These are phyloP conservation scores for Holacanthella duospinosa DNA, from an alignment of 2,888 invertebrate species.

Conservation along the genomic window DNA sequence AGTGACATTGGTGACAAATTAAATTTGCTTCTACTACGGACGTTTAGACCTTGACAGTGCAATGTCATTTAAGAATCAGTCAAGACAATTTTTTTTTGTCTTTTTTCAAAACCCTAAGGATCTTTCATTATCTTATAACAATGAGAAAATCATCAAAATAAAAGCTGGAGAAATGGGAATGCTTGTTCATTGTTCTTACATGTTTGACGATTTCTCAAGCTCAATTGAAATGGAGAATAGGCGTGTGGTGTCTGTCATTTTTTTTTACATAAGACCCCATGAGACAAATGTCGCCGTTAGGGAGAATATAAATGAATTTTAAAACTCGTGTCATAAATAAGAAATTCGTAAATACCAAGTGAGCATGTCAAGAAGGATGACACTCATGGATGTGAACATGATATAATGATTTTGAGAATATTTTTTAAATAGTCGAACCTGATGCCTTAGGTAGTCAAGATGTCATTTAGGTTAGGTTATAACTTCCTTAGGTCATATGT, in stretches of 20 bases:
- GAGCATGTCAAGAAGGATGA: background rate
- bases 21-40: too few species aligned
- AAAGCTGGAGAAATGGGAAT: background rate
- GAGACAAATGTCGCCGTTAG: background rate
- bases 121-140: too few species aligned
- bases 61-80: too few species aligned
- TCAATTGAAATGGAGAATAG: too few species aligned
- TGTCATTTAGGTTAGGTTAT: too few species aligned
- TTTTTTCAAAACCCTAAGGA: too few species aligned
- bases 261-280: background rate
- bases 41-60: too few species aligned
- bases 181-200: background rate
- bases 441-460: background rate
- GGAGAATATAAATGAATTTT: background rate
- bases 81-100: too few species aligned
- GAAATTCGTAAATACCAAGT: background rate
- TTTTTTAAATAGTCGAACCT: background rate
- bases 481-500: too few species aligned
- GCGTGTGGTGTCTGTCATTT: background rate
- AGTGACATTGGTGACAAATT: too few species aligned
- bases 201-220: too few species aligned
- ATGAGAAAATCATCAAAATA: background rate
- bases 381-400: background rate
- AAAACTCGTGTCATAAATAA: background rate
- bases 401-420: background rate